Base-by-base conservation (phyloP, 1,140 invertebrate genomes). In the Parapsyche elsis region DNA sequence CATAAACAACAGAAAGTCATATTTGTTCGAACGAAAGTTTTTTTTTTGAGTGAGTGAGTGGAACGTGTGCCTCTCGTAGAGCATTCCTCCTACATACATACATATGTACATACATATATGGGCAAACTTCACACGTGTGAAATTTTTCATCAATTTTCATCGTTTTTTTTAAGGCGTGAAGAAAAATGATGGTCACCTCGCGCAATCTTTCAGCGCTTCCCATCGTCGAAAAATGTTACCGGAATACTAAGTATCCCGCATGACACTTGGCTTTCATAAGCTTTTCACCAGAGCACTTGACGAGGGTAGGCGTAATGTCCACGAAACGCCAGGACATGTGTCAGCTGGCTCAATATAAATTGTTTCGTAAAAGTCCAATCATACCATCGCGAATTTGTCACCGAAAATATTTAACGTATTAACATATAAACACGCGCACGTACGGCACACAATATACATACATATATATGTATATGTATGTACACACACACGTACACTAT, bases 221-320 rank as follows among this genome's bases (percentile, higher is more conserved):
- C 70, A 71, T 57, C 12, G 38, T 9, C 44, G 73, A 49, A 49
- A 30, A 57, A 75, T 75, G 73, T 23, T 14, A 30, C 23, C 53
- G 59, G 53, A 77, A 64, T 64, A 77, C 75, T 23, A 77, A 77
- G 24, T 64, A 77, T 77, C 49, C 23, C 57, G 2, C 49, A 77
- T 75, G 57, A 77, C 59, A 77, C 59, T 77, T 77, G 19, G 75
- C 75, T 77, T 77, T 64, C 75, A 77, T 77, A 49, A 64, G 46
- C 23, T 21, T 77, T 77, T 77, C 75, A 19, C 1, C 12, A 16
- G 30, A n/a, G 53, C 10, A 16, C 49, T 77, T 77, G 75, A 77
- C 75, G 57, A 77, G 75, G 75, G 75, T 77, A 4, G 49, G 49
- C 12, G 19, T 19, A 75, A 53, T 57, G 71, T 57, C 24, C 38